Evolutionary conservation across 2,113 vertebrate species (phyloP).

Genomic region (Pedionomus torquatus): DNA sequence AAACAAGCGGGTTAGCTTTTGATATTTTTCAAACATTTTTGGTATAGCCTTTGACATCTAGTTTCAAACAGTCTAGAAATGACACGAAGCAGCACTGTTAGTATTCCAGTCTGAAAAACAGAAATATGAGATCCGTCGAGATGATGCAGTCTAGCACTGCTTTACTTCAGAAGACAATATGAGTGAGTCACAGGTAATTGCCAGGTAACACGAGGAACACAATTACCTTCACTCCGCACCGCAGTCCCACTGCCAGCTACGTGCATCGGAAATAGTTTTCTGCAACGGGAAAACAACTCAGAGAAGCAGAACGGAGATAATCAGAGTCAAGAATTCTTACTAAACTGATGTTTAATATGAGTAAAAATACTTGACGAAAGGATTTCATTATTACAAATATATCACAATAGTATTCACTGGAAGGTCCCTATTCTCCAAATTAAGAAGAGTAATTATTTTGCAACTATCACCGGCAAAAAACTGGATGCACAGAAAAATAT

Average conservation of each 20-base stretch:
- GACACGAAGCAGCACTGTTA: not conserved
- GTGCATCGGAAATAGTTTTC: not conserved
- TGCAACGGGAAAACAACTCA: not conserved
- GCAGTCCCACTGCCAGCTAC: not conserved
- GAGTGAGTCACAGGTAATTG: conserved; percentile 43
- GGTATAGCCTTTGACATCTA: not conserved
- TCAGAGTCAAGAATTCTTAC: not conserved
- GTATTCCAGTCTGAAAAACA: not conserved
- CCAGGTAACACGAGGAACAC: conserved; percentile 1
- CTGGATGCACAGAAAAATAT: not conserved
- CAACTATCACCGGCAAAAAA: not conserved
- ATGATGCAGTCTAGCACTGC: not conserved
- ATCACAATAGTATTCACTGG: not conserved
- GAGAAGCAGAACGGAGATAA: not conserved
- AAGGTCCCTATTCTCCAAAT: not conserved
- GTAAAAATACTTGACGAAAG: not conserved
- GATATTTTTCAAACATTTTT: not conserved
- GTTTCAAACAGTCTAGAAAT: not conserved
- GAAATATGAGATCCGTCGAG: not conserved
- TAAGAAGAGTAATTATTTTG: not conserved
- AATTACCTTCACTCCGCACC: not conserved
- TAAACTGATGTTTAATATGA: not conserved
- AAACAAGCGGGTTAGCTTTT: not conserved
- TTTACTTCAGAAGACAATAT: not conserved
- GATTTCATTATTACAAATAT: not conserved